These are phyloP conservation scores for Scaptomyza reducta DNA, from an alignment of 2,888 invertebrate genomes.

Conservation along the genomic window DNA sequence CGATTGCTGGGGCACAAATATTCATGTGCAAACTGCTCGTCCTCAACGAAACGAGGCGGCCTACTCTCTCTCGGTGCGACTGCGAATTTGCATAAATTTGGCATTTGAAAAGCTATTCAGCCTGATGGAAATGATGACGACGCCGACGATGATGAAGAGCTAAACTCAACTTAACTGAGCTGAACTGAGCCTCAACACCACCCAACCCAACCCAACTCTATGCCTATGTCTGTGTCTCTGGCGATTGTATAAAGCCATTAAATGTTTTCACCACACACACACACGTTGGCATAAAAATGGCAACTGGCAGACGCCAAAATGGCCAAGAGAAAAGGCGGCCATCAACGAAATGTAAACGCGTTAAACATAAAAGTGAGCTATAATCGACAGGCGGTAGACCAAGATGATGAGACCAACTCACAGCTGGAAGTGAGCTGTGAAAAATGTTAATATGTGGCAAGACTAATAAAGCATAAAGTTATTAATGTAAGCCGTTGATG, in stretches of 20 bases:
- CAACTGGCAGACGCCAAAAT: slow-evolving; percentile 24
- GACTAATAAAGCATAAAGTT: slow-evolving; percentile 4
- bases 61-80: slow-evolving; percentile 30
- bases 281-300: slow-evolving; percentile 48
- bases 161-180: slow-evolving; percentile 53
- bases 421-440: slow-evolving; percentile 17
- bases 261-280: slow-evolving; percentile 55
- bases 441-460: slow-evolving; percentile 1
- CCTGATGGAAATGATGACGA: slow-evolving; percentile 74
- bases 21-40: slow-evolving; percentile 70
- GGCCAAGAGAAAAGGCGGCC: slow-evolving; percentile 20
- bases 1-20: slow-evolving; percentile 60
- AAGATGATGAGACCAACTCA: slow-evolving; percentile 17
- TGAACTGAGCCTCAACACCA: slow-evolving; percentile 31
- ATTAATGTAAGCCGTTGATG: background rate
- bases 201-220: slow-evolving; percentile 1
- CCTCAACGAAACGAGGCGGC: slow-evolving; percentile 12
- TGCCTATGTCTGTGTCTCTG: slow-evolving; percentile 16
- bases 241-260: slow-evolving; percentile 63
- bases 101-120: slow-evolving; percentile 74
- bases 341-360: slow-evolving; percentile 33
- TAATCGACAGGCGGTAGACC: slow-evolving; percentile 39
- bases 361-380: slow-evolving; percentile 43
- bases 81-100: slow-evolving; percentile 77
- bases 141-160: slow-evolving; percentile 53